Conservation (phyloP, 2,113 vertebrate genomes). For the Hippolais icterina region DNA sequence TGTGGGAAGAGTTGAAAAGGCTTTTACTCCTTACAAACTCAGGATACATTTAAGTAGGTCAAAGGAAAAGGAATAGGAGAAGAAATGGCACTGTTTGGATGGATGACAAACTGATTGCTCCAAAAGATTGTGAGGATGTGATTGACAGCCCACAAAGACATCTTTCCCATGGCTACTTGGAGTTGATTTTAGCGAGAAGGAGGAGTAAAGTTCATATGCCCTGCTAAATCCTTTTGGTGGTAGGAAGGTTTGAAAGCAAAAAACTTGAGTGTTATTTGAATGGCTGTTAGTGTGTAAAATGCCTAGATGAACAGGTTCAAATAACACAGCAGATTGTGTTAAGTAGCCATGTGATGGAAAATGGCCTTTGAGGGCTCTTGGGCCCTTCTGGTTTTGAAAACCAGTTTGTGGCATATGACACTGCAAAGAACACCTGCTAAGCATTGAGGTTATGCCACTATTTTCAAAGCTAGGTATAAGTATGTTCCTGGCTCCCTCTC, state of each 20-base stretch:
- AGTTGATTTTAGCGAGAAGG: not conserved
- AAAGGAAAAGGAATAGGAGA: not conserved
- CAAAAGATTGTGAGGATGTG: not conserved
- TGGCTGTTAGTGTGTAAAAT: not conserved
- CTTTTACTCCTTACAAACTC: not conserved
- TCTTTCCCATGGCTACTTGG: rapidly evolving
- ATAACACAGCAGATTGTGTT: not conserved
- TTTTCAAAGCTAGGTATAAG: not conserved
- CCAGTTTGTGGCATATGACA: not conserved
- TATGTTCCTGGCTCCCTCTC: not conserved
- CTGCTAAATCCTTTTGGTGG: not conserved
- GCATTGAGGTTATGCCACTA: not conserved
- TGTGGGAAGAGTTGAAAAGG: not conserved
- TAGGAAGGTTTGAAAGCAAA: not conserved
- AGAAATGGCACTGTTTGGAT: not conserved
- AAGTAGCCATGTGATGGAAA: not conserved
- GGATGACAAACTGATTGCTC: not conserved
- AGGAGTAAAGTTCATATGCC: not conserved
- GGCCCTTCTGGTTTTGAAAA: not conserved
- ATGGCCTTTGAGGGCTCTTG: not conserved
- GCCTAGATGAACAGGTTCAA: not conserved
- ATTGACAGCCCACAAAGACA: rapidly evolving
- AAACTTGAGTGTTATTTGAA: not conserved
- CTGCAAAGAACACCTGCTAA: not conserved
- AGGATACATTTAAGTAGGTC: not conserved